Percentiles rank a stretch among this genome's conserved stretches.
Evolutionary conservation across 2,113 vertebrate species (phyloP).

Genomic region (Australoheros scitulus): DNA sequence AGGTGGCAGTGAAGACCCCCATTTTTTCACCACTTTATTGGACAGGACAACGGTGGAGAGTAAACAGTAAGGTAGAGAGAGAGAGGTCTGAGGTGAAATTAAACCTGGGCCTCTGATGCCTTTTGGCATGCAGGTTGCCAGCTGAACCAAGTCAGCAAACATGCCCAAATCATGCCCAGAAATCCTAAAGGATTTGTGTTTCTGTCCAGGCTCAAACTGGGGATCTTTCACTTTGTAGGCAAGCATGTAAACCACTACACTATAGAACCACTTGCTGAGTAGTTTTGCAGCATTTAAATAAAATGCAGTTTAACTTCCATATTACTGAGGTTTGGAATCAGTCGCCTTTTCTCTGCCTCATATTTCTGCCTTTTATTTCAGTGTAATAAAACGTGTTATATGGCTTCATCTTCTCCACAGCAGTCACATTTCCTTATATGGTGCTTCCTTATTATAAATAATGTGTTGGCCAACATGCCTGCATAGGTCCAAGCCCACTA

Average conservation of each 20-base stretch:
- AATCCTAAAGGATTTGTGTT: too few relatives aligned
- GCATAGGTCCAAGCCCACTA: too few relatives aligned
- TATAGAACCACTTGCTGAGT: too few relatives aligned
- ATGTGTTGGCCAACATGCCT: neutral
- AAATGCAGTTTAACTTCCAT: too few relatives aligned
- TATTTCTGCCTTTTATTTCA: neutral
- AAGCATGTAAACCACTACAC: too few relatives aligned
- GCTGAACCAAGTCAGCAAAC: neutral
- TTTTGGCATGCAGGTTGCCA: neutral
- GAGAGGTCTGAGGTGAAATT: neutral
- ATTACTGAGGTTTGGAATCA: too few relatives aligned
- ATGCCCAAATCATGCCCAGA: too few relatives aligned
- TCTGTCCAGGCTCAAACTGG: too few relatives aligned
- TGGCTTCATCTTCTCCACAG: neutral
- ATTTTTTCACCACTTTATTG: neutral
- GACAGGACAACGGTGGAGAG: neutral
- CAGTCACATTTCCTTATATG: neutral
- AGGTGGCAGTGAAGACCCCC: conserved; percentile 55
- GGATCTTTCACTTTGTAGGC: too few relatives aligned
- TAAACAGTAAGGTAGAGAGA: neutral
- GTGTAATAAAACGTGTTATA: neutral
- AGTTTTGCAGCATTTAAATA: too few relatives aligned
- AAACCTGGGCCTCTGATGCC: neutral
- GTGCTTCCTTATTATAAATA: neutral
- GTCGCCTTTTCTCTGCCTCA: neutral